These are phyloP conservation scores for Palythoa heliodiscus DNA, from an alignment of 92 coral and sea anemone species.

Conservation along the genomic window DNA sequence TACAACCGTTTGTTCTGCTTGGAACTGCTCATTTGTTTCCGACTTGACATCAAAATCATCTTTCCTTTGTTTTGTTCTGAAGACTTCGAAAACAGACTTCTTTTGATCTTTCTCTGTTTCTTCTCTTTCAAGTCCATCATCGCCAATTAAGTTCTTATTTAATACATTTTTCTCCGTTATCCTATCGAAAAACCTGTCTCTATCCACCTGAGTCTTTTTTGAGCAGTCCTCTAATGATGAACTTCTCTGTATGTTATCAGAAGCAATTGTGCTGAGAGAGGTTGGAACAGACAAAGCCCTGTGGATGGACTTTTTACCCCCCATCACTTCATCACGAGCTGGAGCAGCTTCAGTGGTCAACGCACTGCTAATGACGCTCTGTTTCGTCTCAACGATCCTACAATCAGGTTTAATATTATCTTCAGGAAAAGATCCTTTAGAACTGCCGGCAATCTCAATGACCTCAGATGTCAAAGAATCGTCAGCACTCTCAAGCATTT, in stretches of 20 bases:
- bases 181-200: background rate
- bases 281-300: slow-evolving; percentile 18
- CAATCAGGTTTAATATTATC: background rate
- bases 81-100: slow-evolving; percentile 1
- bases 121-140: background rate
- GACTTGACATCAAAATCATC: slow-evolving; percentile 35
- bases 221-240: slow-evolving; percentile 23
- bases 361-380: background rate
- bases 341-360: background rate
- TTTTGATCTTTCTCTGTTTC: background rate
- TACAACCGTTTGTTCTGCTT: slow-evolving; percentile 1
- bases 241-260: background rate
- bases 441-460: background rate
- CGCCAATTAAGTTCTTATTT: background rate
- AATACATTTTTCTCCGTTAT: background rate
- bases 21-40: slow-evolving; percentile 16
- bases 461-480: background rate
- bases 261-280: background rate
- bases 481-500: background rate
- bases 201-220: background rate
- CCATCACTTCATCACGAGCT: background rate
- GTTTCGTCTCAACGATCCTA: background rate
- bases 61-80: slow-evolving; percentile 21
- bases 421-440: background rate
- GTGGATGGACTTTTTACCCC: background rate